Evolutionary conservation across 2,797 vertebrate species (phyloP), one percentile per base, ranked within the genome.

Genomic region (Tympanoctomys barrerae): DNA sequence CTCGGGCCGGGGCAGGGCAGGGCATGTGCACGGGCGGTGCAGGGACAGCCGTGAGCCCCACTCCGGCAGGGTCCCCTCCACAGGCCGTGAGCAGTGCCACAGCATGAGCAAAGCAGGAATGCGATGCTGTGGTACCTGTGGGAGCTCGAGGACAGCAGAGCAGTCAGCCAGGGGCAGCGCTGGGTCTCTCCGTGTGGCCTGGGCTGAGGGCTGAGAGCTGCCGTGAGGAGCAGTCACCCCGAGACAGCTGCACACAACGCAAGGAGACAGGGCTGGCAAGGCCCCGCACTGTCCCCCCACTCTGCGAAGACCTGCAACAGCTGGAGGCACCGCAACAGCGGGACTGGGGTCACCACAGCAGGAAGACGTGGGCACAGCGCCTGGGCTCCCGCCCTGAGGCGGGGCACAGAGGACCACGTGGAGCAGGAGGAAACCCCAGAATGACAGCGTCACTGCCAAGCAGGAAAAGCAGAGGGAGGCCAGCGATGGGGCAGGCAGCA

Each of bases 231-330:
- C 13, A 31, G 4, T 59, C 73, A 59, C 31, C 57, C 73, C 61
- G 26, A 39, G 42, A 57, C 9, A 14, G 39, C 28, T 21, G 12
- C 54, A 24, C 6, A 0, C 28, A n/a, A 31, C 61, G n/a, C 26
- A 9, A 4, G 0, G 39, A 33, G 54, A 24, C 12, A 42, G 75
- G 46, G 18, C 9, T 1, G 0, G 42, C 28, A 4, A 57, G 52
- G 81, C 2, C 7, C 22, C 14, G 26, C 64, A 62, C 62, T 36
- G 2, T 26, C 2, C 0, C 14, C 16, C 7, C 12, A 75, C 33
- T 52, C 33, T 2, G 11, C 87, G 54, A 46, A 16, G 7, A 11
- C 52, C 16, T 10, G 24, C 46, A 54, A 33, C 1, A 22, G 52
- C 83, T 12, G 7, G 1, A 1, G 18, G 1, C 7, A 16, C n/a